Percentiles rank a stretch among this genome's conserved stretches.
These are phyloP conservation scores for Chloroceryle amazona DNA, from an alignment of 2,797 vertebrate genomes.

Conservation along the genomic window DNA sequence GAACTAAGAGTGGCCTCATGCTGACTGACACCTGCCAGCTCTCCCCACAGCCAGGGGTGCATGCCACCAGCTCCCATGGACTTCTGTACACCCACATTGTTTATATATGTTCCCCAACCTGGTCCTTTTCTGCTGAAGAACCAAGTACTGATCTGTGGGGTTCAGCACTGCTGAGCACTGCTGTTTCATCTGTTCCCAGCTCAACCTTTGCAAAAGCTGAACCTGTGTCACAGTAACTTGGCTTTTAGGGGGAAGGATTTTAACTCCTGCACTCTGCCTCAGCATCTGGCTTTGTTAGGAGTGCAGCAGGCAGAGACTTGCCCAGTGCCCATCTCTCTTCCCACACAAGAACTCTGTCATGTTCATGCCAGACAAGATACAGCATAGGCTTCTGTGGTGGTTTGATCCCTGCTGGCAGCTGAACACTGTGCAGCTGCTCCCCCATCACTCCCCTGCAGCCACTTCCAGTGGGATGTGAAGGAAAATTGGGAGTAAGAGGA, in stretches of 20 bases:
- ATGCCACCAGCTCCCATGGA: neutral
- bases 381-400: neutral
- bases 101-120: neutral
- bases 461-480: too few species aligned
- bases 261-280: neutral
- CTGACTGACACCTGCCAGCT: neutral
- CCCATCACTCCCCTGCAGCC: too few species aligned
- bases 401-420: too few species aligned
- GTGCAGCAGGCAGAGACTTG: neutral
- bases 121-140: neutral
- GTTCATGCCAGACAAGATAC: neutral
- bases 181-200: neutral
- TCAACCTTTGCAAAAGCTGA: neutral
- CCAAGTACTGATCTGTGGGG: too few species aligned
- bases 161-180: fast-evolving
- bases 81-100: neutral
- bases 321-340: neutral
- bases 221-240: too few species aligned
- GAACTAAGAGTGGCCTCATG: neutral
- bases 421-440: too few species aligned
- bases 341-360: fast-evolving
- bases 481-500: too few species aligned
- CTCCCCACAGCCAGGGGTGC: too few species aligned
- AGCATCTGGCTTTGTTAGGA: neutral
- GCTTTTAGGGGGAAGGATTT: neutral